Evolutionary conservation across 2,888 invertebrate genomes (phyloP), one percentile per base, ranked within the genome.

Genomic region (Sesamia inferens): DNA sequence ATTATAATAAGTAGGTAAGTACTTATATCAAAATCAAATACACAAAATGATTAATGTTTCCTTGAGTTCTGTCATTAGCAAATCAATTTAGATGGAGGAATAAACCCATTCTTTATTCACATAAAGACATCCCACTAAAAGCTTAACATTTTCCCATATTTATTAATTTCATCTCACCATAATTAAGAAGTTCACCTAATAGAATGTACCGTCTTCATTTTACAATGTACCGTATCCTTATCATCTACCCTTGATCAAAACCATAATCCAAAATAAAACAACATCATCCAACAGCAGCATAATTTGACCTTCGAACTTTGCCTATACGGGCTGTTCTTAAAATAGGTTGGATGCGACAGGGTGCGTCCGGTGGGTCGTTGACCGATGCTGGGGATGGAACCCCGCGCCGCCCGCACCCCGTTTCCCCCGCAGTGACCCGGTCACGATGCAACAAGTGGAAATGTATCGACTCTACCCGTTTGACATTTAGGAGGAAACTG

Each of bases 371-470:
- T 79, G 77, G 90, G 93, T 93, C 95, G 90, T 90, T 92, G 94
- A 93, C 93, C 93, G 91, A 75, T 89, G 89, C 83, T 80, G 82
- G 78, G 76, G 79, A 74, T 85, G 87, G 81, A 69, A 82, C 79
- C 73, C 82, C 83, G 76, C 87, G 83, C 82, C 79, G 80, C 86
- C 87, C 88, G 81, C 85, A 83, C 82, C 82, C 81, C 79, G 88
- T 86, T 86, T 71, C 82, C 90, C 87, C 91, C 93, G 87, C 92
- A 75, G 84, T 93, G 94, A 94, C 94, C 96, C 88, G 94, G 93
- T 94, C 93, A 94, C 89, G 87, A 83, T 90, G 94, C 95, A 96
- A 96, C 96, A 95, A 95, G 95, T 95, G 90, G 86, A 87, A 83
- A 88, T 88, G 85, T 94, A 95, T 95, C 93, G 94, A 95, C 94